Conservation (phyloP, 2,113 vertebrate genomes). For the Bambusicola thoracicus region DNA sequence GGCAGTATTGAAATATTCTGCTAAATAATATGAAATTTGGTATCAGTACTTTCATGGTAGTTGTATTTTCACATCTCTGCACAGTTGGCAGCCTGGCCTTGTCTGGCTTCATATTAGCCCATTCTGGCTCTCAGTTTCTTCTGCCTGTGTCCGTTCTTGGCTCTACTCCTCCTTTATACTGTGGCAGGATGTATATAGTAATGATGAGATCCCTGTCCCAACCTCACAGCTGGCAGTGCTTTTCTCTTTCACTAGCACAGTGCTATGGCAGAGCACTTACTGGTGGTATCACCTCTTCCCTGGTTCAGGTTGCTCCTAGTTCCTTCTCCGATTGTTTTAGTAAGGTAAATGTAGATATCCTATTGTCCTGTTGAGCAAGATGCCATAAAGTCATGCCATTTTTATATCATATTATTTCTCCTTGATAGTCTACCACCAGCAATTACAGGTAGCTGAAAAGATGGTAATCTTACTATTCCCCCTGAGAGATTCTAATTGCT, state of each 20-base stretch:
- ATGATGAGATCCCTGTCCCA: background rate
- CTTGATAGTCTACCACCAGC: background rate
- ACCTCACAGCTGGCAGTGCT: background rate
- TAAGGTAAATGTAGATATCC: background rate
- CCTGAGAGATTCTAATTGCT: background rate
- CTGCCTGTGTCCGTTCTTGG: background rate
- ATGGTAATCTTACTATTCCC: background rate
- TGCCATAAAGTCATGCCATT: background rate
- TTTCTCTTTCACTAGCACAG: background rate
- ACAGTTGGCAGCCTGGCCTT: background rate
- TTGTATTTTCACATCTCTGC: background rate
- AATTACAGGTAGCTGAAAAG: background rate
- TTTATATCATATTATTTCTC: background rate
- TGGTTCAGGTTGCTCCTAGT: background rate
- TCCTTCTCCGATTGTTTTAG: background rate
- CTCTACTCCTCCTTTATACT: background rate
- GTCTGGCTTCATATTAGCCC: background rate
- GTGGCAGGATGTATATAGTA: fast-evolving
- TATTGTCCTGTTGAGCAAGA: background rate
- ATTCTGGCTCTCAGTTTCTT: background rate
- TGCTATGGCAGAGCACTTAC: background rate
- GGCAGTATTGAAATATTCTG: background rate
- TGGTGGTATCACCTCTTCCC: background rate
- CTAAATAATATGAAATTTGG: background rate
- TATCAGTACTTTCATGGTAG: background rate